Conservation (phyloP, 2,113 vertebrate species). For the Sinocyclocheilus maitianheensis region DNA sequence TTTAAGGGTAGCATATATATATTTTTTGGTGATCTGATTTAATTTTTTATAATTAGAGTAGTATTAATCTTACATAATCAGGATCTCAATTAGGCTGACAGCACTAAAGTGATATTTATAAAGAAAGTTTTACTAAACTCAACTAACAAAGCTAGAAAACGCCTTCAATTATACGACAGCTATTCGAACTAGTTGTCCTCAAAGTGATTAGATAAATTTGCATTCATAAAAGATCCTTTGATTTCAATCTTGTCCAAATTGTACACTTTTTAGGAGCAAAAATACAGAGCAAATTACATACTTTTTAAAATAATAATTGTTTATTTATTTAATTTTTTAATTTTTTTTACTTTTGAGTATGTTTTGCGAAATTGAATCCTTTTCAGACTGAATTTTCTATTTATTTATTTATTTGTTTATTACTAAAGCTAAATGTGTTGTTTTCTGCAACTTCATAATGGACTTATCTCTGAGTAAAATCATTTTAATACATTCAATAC, state of each 20-base stretch:
- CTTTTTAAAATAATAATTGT: neutral
- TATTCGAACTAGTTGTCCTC: neutral
- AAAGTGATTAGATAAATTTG: neutral
- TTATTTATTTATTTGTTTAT: too few species aligned
- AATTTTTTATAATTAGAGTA: neutral
- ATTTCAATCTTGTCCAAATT: neutral
- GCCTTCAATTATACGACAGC: neutral
- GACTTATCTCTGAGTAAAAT: too few species aligned
- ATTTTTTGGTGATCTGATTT: neutral
- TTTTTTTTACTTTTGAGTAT: too few species aligned
- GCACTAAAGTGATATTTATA: neutral
- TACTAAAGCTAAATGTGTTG: too few species aligned
- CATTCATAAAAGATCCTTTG: neutral
- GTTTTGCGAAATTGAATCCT: too few species aligned
- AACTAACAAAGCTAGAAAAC: neutral
- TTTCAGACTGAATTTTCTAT: too few species aligned
- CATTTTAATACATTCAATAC: too few species aligned
- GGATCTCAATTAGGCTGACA: neutral
- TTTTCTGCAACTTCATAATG: too few species aligned
- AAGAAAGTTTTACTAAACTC: neutral
- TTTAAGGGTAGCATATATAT: neutral
- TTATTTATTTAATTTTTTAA: too few species aligned
- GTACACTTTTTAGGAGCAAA: neutral
- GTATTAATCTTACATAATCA: neutral
- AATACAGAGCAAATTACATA: neutral